These are phyloP conservation scores for Neosalanx taihuensis DNA, from an alignment of 2,797 vertebrate species.

Conservation along the genomic window DNA sequence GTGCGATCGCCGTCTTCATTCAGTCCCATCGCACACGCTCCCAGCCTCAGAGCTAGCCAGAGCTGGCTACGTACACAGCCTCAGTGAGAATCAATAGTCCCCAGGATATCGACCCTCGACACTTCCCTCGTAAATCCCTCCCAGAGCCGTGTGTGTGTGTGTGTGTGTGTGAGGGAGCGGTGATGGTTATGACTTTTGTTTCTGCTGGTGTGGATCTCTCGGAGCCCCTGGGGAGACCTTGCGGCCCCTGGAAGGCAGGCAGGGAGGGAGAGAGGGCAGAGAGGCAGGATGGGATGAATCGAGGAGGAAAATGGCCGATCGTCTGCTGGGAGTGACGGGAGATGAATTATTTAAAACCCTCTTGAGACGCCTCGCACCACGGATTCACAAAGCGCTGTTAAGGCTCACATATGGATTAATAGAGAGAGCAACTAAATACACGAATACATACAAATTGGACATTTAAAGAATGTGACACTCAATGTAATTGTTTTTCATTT, in stretches of 20 bases:
- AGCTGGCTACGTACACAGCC: neutral
- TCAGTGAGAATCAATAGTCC: conserved; percentile 40
- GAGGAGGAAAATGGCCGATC: conserved; percentile 71
- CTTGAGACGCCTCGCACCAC: conserved; percentile 28
- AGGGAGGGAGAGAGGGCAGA: conserved; percentile 51
- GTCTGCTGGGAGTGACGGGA: conserved; percentile 54
- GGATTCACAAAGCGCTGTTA: conserved; percentile 14
- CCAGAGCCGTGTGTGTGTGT: conserved; percentile 24
- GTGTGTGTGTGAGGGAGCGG: conserved; percentile 26
- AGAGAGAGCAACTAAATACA: neutral
- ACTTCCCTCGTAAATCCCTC: conserved; percentile 41
- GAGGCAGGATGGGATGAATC: conserved; percentile 63
- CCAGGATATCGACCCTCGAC: conserved; percentile 35
- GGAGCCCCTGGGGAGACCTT: conserved; percentile 28
- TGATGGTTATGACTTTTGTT: conserved; percentile 14
- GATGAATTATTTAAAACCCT: conserved; percentile 49
- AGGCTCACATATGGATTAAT: conserved; percentile 30
- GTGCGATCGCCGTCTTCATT: neutral
- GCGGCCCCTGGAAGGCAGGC: conserved; percentile 26
- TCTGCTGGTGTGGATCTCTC: conserved; percentile 32
- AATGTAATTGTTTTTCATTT: too few species aligned
- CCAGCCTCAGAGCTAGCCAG: conserved; percentile 3
- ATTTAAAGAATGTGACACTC: too few species aligned
- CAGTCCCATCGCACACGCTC: neutral
- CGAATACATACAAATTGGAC: too few species aligned